These are phyloP conservation scores for Cylindroiulus punctatus DNA, from an alignment of 2,888 invertebrate genomes.

Conservation along the genomic window DNA sequence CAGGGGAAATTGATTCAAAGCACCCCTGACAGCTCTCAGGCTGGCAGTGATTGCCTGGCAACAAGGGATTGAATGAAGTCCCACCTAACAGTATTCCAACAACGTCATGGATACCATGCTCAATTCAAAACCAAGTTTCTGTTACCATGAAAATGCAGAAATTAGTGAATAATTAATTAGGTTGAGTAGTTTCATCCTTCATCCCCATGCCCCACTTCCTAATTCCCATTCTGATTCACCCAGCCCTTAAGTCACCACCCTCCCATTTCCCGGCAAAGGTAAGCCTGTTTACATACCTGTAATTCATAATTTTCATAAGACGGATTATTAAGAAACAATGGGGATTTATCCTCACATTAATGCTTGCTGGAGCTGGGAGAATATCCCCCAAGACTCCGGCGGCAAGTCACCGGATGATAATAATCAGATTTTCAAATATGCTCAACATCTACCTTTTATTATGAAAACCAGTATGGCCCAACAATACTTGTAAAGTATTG, in stretches of 20 bases:
- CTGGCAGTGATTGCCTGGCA: too few species aligned
- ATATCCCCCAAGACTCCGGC: background rate
- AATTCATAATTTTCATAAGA: background rate
- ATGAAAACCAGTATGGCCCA: background rate
- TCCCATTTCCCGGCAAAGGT: background rate
- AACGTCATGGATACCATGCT: too few species aligned
- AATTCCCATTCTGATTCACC: background rate
- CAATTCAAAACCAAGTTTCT: background rate
- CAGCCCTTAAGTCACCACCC: background rate
- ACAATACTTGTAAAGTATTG: too few species aligned
- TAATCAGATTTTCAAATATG: constrained; percentile 22
- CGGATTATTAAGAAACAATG: background rate
- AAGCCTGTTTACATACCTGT: background rate
- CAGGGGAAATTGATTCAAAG: too few species aligned
- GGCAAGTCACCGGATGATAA: background rate
- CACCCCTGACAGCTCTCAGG: too few species aligned
- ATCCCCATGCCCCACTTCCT: background rate
- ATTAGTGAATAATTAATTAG: background rate
- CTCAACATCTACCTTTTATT: background rate
- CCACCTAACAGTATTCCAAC: too few species aligned
- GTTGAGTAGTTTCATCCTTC: background rate
- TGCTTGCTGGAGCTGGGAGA: background rate
- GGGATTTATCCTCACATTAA: background rate
- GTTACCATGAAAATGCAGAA: background rate
- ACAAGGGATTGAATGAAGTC: too few species aligned